phyloP scores from a whole-genome alignment of 2,797 vertebrate species.

The Gallirallus australis region DNA sequence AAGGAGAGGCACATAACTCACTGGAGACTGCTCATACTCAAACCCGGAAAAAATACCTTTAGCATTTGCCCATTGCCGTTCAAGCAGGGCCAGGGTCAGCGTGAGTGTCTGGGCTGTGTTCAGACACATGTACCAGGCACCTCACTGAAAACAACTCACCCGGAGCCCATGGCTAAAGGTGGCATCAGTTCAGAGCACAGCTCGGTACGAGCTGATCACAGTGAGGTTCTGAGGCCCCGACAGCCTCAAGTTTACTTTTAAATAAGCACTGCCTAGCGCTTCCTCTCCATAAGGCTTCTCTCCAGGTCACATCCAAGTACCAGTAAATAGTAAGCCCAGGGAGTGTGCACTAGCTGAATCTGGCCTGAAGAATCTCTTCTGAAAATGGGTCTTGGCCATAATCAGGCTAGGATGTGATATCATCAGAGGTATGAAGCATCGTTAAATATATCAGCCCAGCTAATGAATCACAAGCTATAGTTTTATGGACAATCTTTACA shows the following conservation, averaged over 20 bases:
- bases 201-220: not conserved
- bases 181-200: not conserved
- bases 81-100: not conserved
- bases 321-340: not conserved
- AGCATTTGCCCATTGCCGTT: not conserved
- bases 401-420: not conserved
- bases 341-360: not conserved
- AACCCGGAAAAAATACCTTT: not conserved
- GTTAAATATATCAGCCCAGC: not conserved
- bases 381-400: not conserved
- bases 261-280: not conserved
- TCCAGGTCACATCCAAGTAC: not conserved
- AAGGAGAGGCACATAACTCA: not conserved
- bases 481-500: slow-evolving; percentile 3
- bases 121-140: not conserved
- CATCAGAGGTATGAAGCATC: not conserved
- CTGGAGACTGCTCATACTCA: not conserved
- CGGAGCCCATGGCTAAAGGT: not conserved
- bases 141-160: not conserved
- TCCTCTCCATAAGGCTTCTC: not conserved
- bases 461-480: not conserved
- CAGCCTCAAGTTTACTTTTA: not conserved
- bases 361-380: not conserved
- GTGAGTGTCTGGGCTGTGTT: not conserved
- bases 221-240: not conserved